These are phyloP conservation scores for Penaeus vannamei DNA, from an alignment of 1,140 invertebrate species.

Conservation along the genomic window DNA sequence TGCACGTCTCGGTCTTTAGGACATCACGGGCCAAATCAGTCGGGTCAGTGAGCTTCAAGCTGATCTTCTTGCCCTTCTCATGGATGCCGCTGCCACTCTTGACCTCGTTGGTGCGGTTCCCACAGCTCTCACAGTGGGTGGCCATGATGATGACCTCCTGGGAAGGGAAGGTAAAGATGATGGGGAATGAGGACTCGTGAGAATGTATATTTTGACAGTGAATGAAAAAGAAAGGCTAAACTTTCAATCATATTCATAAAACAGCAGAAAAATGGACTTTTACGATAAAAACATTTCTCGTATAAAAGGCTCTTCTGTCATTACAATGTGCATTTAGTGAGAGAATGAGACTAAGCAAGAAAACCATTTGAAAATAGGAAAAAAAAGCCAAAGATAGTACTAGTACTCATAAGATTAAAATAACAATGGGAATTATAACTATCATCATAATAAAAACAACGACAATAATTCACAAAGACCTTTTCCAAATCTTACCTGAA, in stretches of 20 bases:
- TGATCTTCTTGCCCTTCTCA: constrained; percentile 84
- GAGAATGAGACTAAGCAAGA: too few species aligned
- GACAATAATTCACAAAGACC: not conserved
- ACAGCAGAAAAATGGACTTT: too few species aligned
- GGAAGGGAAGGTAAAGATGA: constrained; percentile 86
- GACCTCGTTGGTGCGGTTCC: constrained; percentile 93
- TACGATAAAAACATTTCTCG: too few species aligned
- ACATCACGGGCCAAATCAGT: constrained; percentile 93
- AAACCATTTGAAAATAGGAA: too few species aligned
- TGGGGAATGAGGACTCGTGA: constrained; percentile 36
- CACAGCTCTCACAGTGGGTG: constrained; percentile 91
- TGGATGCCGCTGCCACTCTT: constrained; percentile 95
- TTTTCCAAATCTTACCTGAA: constrained; percentile 42
- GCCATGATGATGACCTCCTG: constrained; percentile 99
- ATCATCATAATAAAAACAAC: too few species aligned
- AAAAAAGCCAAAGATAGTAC: too few species aligned
- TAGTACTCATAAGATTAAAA: too few species aligned
- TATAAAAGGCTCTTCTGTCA: too few species aligned
- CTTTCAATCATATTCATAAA: constrained; percentile 70
- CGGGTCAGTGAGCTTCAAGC: constrained; percentile 80
- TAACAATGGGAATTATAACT: too few species aligned
- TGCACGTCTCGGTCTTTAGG: constrained; percentile 95
- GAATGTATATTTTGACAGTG: not conserved
- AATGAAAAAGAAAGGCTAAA: not conserved
- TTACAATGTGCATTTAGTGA: too few species aligned